These are phyloP conservation scores for Gephyroberyx darwinii DNA, from an alignment of 2,797 vertebrate species.

Conservation along the genomic window DNA sequence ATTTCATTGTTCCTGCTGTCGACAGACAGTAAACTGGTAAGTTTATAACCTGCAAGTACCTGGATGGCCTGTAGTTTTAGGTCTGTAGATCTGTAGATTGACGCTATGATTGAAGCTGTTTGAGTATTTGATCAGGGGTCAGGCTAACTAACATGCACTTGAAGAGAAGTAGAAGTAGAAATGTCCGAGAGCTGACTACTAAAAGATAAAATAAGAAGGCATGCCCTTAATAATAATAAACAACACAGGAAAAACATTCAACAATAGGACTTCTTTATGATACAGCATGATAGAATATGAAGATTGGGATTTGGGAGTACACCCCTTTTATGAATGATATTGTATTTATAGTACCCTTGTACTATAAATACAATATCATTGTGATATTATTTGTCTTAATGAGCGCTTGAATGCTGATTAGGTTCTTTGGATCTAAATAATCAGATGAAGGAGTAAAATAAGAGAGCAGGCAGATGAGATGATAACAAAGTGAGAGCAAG, in stretches of 20 bases:
- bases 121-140: background rate
- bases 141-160: background rate
- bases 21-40: no score
- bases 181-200: no score
- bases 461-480: constrained; percentile 6
- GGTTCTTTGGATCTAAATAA: constrained; percentile 35
- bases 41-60: background rate
- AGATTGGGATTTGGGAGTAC: background rate
- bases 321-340: background rate
- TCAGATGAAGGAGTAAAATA: constrained; percentile 22
- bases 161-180: background rate
- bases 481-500: background rate
- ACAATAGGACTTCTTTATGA: background rate
- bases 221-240: no score
- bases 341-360: constrained; percentile 21
- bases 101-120: background rate
- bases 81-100: background rate
- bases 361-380: constrained; percentile 17
- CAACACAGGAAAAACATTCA: background rate
- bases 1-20: no score
- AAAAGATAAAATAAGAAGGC: no score
- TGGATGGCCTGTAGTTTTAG: background rate
- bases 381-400: constrained; percentile 11
- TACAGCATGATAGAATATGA: background rate
- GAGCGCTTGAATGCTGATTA: constrained; percentile 24